Evolutionary conservation across 2,888 invertebrate species (phyloP), one percentile per base, ranked within the genome.

Genomic region (Lepidochitona cinerea): DNA sequence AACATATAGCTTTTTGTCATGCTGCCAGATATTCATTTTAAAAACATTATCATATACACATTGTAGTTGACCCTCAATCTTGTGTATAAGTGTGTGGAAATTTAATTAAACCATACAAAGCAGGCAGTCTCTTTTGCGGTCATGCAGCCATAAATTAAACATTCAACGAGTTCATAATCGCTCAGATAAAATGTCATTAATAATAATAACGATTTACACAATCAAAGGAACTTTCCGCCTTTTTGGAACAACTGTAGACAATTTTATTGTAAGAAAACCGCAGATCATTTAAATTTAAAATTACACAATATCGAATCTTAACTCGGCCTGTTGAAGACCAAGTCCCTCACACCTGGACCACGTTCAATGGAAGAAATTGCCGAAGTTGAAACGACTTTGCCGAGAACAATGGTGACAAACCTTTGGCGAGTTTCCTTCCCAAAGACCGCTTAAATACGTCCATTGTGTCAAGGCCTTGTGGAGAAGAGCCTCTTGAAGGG

Each of bases 201-300:
- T 29, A 59, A 59, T 59, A 23, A 29, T 59, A 59, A 23, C 23
- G 29, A 2, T 59, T 32, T 14, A 59, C 23, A 14, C 29, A 29
- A 29, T 59, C 59, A 59, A 59, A 59, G 59, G 29, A 59, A 59
- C 29, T 59, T 59, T 26, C 12, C 2, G 29, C 12, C 32, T n/a
- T n/a, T n/a, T n/a, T n/a, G n/a, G n/a, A n/a, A n/a, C 3, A 59
- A 23, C 23, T 59, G 18, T 23, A 59, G 59, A 59, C 59, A 59
- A 3, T 59, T 59, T 59, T 59, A 59, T 59, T 59, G 59, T n/a
- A 29, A 26, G 59, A 59, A 59, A 59, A 59, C 59, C 59, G 59
- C 59, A 59, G 59, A 26, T 59, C 23, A 59, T 59, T 59, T 59
- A 59, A 59, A 59, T 29, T 59, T 59, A 59, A 59, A 59, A 59